Base-by-base conservation (phyloP, 2,888 invertebrate species). In the Euplagia quadripunctaria region DNA sequence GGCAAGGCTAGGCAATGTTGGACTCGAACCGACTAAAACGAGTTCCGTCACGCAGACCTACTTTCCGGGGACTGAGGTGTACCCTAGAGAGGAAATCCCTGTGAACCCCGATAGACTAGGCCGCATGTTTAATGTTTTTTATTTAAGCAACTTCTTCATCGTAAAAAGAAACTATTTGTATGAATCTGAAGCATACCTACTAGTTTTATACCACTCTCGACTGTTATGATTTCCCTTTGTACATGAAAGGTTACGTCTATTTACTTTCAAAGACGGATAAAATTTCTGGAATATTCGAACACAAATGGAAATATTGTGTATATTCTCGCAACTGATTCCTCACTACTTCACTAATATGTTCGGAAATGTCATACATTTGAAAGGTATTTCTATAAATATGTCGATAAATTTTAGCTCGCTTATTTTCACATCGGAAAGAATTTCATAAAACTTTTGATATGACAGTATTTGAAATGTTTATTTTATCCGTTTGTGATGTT, bases 381-480 rank as follows among this genome's bases (percentile, higher is more conserved):
- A 73, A 70, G 49, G 55, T 73, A 72, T 31, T 31, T 31, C 31
- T 31, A 31, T 31, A 31, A 31, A 31, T 31, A 31, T 31, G 31
- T 31, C 31, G 31, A 31, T 31, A 31, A 31, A 31, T 31, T 31
- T 31, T 31, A 31, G 1, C 31, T 31, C 31, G 31, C 31, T 31
- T 31, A 31, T 31, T 31, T 31, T 31, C 31, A 31, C 31, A 31
- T 31, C 1, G 31, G 31, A 31, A 31, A 31, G 31, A 31, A 31
- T 31, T 31, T 31, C 31, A 31, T 31, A 31, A 31, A 31, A 31
- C 61, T 66, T 72, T 70, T 75, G 64, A 46, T 64, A 46, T 73
- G 85, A 85, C 77, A 73, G 79, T 69, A 74, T 70, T 58, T 72
- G 64, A 70, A 75, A 73, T 70, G 70, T 76, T 51, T 72, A 65